Conservation (phyloP, 2,113 vertebrate genomes). For the Aleadryas rufinucha region DNA sequence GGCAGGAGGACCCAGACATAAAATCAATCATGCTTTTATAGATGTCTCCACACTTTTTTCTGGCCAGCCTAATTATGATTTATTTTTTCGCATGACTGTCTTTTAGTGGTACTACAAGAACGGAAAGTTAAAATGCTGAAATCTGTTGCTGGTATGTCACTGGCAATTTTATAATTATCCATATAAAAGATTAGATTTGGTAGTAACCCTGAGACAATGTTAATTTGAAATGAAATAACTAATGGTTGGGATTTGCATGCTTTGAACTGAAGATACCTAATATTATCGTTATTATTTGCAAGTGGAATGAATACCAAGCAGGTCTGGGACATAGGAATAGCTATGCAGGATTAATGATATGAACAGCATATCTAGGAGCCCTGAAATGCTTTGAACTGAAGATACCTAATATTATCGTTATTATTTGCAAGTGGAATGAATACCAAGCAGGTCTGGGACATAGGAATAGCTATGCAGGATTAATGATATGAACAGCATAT, state of each 20-base stretch:
- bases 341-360: background rate
- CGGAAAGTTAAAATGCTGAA: background rate
- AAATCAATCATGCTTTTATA: accelerated
- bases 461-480: background rate
- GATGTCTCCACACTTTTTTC: background rate
- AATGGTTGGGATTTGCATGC: background rate
- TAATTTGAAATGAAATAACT: background rate
- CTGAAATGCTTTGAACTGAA: too few relatives aligned
- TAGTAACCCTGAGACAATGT: background rate
- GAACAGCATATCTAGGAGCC: background rate
- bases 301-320: background rate
- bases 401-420: background rate
- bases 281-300: background rate
- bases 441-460: background rate
- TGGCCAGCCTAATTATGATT: background rate
- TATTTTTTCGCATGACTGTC: background rate
- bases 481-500: background rate
- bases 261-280: background rate
- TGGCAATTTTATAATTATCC: background rate
- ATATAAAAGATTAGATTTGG: background rate
- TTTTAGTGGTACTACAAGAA: background rate
- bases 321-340: background rate
- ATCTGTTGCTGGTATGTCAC: accelerated
- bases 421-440: background rate
- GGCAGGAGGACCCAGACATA: background rate